Evolutionary conservation across 2,113 vertebrate genomes (phyloP), one percentile per base, ranked within the genome.

Genomic region (Protobothrops mucrosquamatus): DNA sequence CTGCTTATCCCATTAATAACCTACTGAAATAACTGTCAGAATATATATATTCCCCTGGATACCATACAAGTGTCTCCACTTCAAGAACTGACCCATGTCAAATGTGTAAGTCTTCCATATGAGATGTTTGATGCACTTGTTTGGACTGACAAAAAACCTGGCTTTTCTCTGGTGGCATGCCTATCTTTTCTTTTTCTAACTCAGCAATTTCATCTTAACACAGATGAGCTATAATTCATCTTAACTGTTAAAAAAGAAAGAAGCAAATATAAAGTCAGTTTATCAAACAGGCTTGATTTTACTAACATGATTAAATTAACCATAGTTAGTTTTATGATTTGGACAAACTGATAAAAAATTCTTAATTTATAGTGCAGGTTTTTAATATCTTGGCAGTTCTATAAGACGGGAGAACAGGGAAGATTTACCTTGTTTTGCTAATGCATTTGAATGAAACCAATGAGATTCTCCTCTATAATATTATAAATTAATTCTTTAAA

Each of bases 401-500:
- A 12, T 52, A 14, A 29, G 20, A 1, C 20, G 1, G 4, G 5
- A 22, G 20, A 34, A 57, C 10, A 12, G n/a, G 7, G 46, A 15
- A 69, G 7, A 20, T 90, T 69, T 29, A 22, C 8, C 59, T 34
- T 69, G 51, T 90, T 48, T 64, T 52, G 26, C 59, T n/a, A 34
- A 18, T 34, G 8, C 8, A 69, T 39, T 12, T 89, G 9, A 89
- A 26, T 39, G n/a, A 89, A 81, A 81, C 39, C 34, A 43, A 81
- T 22, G 18, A 39, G 34, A 22, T 39, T 81, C 15, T 81, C 18
- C 7, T 81, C 15, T 20, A 81, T 22, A 39, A 43, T 43, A 81
- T 81, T 88, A 39, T 59, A 69, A 4, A 89, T 10, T 93, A 48
- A 4, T 39, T 85, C 87, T 93, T 34, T 92, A 92, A 4, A 95